Conservation (phyloP, 2,888 invertebrate species). For the Steinernema hermaphroditum region DNA sequence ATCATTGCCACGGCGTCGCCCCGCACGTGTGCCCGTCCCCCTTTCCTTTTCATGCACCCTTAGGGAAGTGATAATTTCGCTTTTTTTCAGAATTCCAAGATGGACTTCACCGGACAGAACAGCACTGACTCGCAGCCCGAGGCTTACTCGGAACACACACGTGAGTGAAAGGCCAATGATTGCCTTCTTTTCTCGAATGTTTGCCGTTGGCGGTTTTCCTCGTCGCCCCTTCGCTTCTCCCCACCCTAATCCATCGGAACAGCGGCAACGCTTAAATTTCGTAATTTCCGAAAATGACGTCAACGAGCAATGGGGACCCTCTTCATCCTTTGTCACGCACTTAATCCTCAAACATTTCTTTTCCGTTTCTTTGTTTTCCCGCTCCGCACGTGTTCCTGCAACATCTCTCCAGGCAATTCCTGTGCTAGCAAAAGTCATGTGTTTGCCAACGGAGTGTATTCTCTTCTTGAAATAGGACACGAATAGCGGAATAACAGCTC, state of each 20-base stretch:
- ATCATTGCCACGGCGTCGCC: too few species aligned
- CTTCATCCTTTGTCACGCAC: not conserved
- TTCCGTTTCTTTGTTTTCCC: not conserved
- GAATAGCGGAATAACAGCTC: too few species aligned
- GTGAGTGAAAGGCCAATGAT: constrained; percentile 3
- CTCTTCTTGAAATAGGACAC: too few species aligned
- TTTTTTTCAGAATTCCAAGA: constrained; percentile 6
- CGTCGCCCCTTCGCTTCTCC: not conserved
- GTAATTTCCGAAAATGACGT: constrained; percentile 11
- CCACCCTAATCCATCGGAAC: not conserved
- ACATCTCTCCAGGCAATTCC: too few species aligned
- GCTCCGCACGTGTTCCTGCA: not conserved
- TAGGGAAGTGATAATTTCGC: not conserved
- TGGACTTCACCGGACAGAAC: constrained; percentile 12
- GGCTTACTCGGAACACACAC: constrained; percentile 17
- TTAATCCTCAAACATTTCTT: constrained; percentile 10
- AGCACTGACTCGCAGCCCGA: not conserved
- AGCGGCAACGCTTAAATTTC: not conserved
- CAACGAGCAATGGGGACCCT: not conserved
- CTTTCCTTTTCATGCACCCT: too few species aligned
- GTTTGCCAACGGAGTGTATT: too few species aligned
- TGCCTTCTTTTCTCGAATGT: not conserved
- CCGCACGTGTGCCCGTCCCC: too few species aligned
- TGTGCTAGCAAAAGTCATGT: too few species aligned
- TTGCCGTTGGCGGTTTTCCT: constrained; percentile 20